These are phyloP conservation scores for Cynopterus sphinx DNA, from an alignment of 2,797 vertebrate species.

Conservation along the genomic window DNA sequence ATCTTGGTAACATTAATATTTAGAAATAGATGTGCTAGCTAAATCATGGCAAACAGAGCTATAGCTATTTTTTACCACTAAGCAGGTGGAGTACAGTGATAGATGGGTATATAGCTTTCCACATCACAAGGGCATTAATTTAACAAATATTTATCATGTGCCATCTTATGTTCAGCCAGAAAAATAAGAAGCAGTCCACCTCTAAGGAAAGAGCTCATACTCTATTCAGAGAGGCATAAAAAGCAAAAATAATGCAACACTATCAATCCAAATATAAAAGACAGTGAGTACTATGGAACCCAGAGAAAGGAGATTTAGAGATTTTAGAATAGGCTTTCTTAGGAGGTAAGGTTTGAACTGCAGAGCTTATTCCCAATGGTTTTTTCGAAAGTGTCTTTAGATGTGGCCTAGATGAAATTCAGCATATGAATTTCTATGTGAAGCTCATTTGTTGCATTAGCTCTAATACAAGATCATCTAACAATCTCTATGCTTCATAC, in stretches of 20 bases:
- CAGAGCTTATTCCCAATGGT: background rate
- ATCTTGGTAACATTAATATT: background rate
- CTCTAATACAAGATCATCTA: background rate
- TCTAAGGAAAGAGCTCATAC: background rate
- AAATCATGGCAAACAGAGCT: background rate
- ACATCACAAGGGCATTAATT: background rate
- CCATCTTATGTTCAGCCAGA: background rate
- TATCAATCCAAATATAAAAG: background rate
- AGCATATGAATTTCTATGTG: background rate
- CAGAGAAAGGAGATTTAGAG: background rate
- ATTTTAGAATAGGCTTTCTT: background rate
- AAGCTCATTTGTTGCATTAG: background rate
- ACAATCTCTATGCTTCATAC: background rate
- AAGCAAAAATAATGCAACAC: background rate
- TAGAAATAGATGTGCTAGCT: background rate
- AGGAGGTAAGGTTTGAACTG: background rate
- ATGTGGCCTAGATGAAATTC: background rate
- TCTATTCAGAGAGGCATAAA: background rate
- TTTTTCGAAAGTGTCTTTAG: background rate
- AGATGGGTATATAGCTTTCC: background rate
- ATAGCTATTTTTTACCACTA: background rate
- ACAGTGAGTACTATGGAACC: background rate
- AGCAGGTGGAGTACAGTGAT: background rate
- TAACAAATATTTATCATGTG: background rate
- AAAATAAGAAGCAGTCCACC: background rate